A percentile compares a stretch with the other conserved stretches of the same genome.
Evolutionary conservation across 1,140 invertebrate species (phyloP).

Genomic region (Aphelenchoides besseyi): DNA sequence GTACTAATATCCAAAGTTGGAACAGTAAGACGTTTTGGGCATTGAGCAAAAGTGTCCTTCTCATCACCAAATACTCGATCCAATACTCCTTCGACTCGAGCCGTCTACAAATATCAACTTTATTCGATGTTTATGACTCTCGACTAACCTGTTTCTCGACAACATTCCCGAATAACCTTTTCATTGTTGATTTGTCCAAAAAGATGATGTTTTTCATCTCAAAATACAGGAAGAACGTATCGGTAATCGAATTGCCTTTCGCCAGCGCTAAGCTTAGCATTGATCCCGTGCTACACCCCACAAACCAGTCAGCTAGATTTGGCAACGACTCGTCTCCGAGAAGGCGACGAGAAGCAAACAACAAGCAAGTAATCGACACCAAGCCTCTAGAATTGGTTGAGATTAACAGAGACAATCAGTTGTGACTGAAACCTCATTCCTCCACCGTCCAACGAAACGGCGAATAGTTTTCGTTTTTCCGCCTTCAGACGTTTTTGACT

Average conservation of each 20-base stretch:
- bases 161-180: constrained; percentile 50
- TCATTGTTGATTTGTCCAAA: constrained; percentile 53
- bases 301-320: constrained; percentile 47
- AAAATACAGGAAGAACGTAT: constrained; percentile 58
- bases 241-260: constrained; percentile 47
- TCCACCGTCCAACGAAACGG: constrained; percentile 53
- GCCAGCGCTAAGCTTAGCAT: constrained; percentile 53
- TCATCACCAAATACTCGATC: constrained; percentile 34
- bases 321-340: constrained; percentile 51
- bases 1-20: constrained; percentile 50
- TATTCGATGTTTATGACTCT: too few species aligned
- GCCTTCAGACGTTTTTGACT: not conserved
- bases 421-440: too few species aligned
- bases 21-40: constrained; percentile 44
- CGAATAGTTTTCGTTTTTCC: constrained; percentile 26
- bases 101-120: constrained; percentile 36
- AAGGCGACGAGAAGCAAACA: constrained; percentile 50
- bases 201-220: constrained; percentile 57
- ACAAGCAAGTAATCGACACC: constrained; percentile 46
- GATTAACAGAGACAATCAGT: too few species aligned
- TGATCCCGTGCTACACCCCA: constrained; percentile 50
- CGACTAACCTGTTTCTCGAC: constrained; percentile 51
- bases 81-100: constrained; percentile 47
- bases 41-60: constrained; percentile 43
- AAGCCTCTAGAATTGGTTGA: too few species aligned